Evolutionary conservation across 2,797 vertebrate genomes (phyloP).

Genomic region (Lerista edwardsae): DNA sequence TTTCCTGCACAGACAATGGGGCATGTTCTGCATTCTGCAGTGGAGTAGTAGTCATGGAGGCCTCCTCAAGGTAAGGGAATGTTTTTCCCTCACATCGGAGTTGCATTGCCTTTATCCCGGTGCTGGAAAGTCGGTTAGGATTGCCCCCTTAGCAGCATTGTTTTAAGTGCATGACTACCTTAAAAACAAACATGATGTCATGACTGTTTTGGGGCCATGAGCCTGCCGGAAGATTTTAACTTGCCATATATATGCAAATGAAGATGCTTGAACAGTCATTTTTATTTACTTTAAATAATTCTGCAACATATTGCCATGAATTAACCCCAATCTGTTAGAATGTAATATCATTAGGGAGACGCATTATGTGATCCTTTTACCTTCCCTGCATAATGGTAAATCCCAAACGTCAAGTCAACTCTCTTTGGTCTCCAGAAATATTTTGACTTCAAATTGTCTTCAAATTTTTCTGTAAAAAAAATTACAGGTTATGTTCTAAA

Average conservation of each 20-base stretch:
- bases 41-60: too few relatives aligned
- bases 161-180: too few relatives aligned
- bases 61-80: too few relatives aligned
- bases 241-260: not conserved
- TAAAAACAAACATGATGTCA: not conserved
- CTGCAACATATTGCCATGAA: not conserved
- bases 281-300: not conserved
- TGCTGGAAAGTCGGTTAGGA: too few relatives aligned
- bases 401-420: conserved; percentile 94
- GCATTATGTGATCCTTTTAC: conserved; percentile 73
- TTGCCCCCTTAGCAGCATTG: too few relatives aligned
- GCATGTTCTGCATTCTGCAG: too few relatives aligned
- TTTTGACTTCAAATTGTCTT: conserved; percentile 94
- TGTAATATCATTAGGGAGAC: not conserved
- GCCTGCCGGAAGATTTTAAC: not conserved
- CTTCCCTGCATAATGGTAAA: conserved; percentile 98
- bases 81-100: too few relatives aligned
- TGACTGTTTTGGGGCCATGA: not conserved
- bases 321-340: not conserved
- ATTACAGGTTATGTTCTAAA: conserved; percentile 17
- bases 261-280: not conserved
- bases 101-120: too few relatives aligned
- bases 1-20: too few relatives aligned
- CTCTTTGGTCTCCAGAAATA: conserved; percentile 97
- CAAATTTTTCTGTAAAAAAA: conserved; percentile 92